phyloP scores from a whole-genome alignment of 2,888 invertebrate genomes.

The Schizotus pectinicornis region DNA sequence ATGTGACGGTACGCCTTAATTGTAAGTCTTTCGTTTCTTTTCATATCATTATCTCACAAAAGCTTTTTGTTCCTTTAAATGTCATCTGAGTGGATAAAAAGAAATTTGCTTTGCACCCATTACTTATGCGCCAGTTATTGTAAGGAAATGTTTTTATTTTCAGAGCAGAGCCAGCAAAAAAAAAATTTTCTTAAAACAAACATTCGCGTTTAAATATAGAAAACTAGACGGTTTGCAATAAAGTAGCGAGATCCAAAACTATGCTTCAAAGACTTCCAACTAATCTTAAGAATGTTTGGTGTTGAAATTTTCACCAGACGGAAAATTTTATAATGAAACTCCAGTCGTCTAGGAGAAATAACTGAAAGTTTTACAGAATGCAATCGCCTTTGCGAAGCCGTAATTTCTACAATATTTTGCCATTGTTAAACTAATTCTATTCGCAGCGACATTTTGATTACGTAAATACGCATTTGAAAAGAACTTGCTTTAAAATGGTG shows the following conservation, averaged over 20 bases:
- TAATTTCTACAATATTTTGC: conserved; percentile 8
- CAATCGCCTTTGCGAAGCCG: conserved; percentile 18
- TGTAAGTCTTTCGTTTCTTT: not conserved
- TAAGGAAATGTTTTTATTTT: not conserved
- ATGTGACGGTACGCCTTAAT: not conserved
- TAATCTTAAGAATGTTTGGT: conserved; percentile 7
- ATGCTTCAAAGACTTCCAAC: not conserved
- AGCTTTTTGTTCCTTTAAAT: not conserved
- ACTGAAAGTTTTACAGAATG: conserved; percentile 25
- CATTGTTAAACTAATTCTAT: conserved; percentile 11
- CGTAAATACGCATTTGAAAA: conserved; percentile 15
- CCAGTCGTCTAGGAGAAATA: conserved; percentile 28
- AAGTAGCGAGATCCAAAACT: not conserved
- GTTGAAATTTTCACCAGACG: conserved; percentile 9
- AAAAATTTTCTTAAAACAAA: not conserved
- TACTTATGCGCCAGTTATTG: not conserved
- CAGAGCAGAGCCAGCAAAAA: no score
- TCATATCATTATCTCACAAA: not conserved
- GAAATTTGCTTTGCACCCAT: not conserved
- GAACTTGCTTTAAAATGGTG: conserved; percentile 8
- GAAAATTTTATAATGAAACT: conserved; percentile 29
- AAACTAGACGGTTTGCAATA: not conserved
- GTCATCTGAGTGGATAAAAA: not conserved
- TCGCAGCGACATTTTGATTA: conserved; percentile 15
- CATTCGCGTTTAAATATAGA: not conserved